These are phyloP conservation scores for Dendrocincla tyrannina DNA, from an alignment of 2,797 vertebrate species.

Conservation along the genomic window DNA sequence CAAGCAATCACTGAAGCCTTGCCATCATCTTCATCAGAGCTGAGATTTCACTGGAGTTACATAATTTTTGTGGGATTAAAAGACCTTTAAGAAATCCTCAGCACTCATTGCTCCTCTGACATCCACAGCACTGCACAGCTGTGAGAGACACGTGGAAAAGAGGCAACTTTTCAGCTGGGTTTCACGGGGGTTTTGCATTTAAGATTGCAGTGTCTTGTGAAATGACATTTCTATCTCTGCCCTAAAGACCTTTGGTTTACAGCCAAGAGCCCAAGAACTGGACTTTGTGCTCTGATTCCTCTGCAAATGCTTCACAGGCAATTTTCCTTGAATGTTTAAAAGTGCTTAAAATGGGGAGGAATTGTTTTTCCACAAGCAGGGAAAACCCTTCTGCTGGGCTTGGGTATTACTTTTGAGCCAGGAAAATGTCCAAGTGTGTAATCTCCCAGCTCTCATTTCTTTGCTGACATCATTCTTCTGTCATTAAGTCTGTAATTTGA, in stretches of 20 bases:
- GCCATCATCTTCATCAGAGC: neutral
- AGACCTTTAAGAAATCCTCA: neutral
- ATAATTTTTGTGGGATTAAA: neutral
- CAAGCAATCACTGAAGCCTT: neutral
- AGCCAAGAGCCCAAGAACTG: neutral
- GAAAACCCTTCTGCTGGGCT: neutral
- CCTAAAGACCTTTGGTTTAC: neutral
- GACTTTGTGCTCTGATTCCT: neutral
- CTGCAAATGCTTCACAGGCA: neutral
- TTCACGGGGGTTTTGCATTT: rapidly evolving
- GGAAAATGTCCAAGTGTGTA: neutral
- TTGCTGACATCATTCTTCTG: neutral
- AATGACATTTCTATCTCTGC: rapidly evolving
- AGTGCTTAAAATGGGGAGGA: neutral
- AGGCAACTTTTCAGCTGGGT: neutral
- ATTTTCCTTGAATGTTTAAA: neutral
- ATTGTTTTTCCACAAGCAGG: neutral
- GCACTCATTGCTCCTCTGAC: neutral
- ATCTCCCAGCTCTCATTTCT: neutral
- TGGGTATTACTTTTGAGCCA: neutral
- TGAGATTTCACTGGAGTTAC: neutral
- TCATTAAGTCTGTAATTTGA: neutral
- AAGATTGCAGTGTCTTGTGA: neutral
- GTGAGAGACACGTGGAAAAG: neutral
- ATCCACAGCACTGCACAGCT: neutral